Percentiles rank a stretch among this genome's conserved stretches.
Evolutionary conservation across 1,140 invertebrate species (phyloP).

Genomic region (Bathynomus jamesi): DNA sequence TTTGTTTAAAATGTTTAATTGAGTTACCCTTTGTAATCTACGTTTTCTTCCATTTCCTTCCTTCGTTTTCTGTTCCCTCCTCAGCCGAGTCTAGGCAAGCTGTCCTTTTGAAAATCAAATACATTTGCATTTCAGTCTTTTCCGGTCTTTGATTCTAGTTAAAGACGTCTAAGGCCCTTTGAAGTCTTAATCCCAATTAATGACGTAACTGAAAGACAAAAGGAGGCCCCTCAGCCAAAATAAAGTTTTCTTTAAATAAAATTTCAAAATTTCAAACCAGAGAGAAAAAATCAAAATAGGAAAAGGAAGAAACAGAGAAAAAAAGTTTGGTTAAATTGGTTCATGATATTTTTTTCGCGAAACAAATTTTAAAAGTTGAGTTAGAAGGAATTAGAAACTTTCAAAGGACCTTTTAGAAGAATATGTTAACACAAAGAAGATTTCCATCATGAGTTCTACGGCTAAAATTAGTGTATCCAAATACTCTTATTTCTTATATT

Average conservation of each 20-base stretch:
- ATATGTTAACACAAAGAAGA: too few relatives aligned
- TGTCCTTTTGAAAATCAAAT: not conserved
- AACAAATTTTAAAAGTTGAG: too few relatives aligned
- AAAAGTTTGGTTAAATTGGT: not conserved
- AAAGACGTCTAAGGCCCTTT: not conserved
- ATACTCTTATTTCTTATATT: too few relatives aligned
- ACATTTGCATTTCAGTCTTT: not conserved
- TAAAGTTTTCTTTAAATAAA: not conserved
- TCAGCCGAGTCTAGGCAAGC: too few relatives aligned
- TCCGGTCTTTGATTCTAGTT: not conserved
- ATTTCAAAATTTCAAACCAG: not conserved
- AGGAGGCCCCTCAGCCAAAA: not conserved
- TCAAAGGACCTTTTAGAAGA: too few relatives aligned
- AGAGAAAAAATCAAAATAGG: not conserved
- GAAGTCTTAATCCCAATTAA: not conserved
- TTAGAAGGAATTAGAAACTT: too few relatives aligned
- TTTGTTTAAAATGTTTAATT: too few relatives aligned
- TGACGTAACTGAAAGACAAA: not conserved
- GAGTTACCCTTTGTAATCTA: not conserved
- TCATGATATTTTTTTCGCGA: not conserved
- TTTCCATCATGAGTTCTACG: too few relatives aligned
- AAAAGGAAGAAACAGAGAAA: not conserved
- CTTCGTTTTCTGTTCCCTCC: not conserved
- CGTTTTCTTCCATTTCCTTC: not conserved
- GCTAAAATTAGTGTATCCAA: too few relatives aligned